These are phyloP conservation scores for Anabas testudineus DNA, from an alignment of 2,797 vertebrate species.

Conservation along the genomic window DNA sequence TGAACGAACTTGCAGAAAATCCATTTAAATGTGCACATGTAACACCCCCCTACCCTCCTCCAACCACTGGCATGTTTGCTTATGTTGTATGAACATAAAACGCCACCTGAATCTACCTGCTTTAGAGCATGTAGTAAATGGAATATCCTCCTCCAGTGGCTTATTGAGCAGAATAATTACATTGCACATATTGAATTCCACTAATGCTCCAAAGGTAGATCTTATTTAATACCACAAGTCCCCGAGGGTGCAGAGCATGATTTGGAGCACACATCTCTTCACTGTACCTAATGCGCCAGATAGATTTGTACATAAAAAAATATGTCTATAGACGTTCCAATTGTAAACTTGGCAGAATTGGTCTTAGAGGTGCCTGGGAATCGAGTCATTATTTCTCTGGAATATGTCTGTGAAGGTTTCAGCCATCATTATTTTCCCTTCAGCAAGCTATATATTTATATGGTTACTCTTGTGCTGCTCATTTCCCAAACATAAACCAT, in stretches of 20 bases:
- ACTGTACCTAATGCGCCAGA: constrained; percentile 68
- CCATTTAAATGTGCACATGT: constrained; percentile 37
- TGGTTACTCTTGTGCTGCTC: constrained; percentile 36
- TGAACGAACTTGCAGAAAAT: constrained; percentile 29
- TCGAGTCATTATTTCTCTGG: constrained; percentile 49
- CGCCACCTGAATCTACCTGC: constrained; percentile 74
- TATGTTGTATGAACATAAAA: constrained; percentile 74
- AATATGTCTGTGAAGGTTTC: constrained; percentile 35
- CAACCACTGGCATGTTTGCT: constrained; percentile 59
- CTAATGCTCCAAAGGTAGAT: constrained; percentile 84
- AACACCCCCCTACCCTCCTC: constrained; percentile 3
- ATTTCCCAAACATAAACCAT: constrained; percentile 52
- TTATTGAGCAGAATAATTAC: constrained; percentile 87
- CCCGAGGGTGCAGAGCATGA: constrained; percentile 75
- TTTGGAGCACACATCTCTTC: constrained; percentile 76
- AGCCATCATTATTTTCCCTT: constrained; percentile 56
- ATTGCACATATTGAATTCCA: constrained; percentile 85
- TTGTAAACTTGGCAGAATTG: constrained; percentile 67
- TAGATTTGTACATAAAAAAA: constrained; percentile 70
- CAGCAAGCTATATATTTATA: constrained; percentile 47
- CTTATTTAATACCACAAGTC: constrained; percentile 84
- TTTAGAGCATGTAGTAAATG: constrained; percentile 76
- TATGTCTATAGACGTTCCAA: constrained; percentile 38
- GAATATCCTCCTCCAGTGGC: constrained; percentile 84
- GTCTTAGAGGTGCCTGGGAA: constrained; percentile 52